Percentiles rank a stretch among this genome's conserved stretches.
Conservation (phyloP, 2,797 vertebrate genomes). For the Uromys caudimaculatus region DNA sequence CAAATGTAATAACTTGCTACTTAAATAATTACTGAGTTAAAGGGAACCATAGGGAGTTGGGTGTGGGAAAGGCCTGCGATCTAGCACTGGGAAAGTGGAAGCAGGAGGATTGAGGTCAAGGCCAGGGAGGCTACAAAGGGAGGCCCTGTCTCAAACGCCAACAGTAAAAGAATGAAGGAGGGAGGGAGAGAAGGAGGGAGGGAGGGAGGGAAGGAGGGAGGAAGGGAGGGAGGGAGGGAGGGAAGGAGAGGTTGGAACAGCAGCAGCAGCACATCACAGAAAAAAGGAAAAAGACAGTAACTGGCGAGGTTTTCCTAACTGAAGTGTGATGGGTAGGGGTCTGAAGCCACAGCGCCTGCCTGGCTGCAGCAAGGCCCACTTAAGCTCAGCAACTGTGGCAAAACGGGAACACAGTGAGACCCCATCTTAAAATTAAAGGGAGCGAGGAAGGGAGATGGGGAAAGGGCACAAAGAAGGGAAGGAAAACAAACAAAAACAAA, state of each 20-base stretch:
- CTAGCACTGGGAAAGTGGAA: neutral
- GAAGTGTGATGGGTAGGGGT: too few relatives aligned
- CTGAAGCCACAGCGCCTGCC: neutral
- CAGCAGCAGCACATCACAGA: neutral
- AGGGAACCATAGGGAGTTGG: neutral
- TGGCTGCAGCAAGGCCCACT: neutral
- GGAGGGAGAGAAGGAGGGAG: neutral
- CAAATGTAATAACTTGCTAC: neutral
- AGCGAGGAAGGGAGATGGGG: neutral
- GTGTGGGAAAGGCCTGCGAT: neutral
- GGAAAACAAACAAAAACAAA: neutral
- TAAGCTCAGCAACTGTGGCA: neutral
- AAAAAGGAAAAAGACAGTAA: neutral
- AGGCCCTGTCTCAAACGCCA: neutral
- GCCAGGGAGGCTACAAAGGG: neutral
- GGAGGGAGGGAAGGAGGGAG: too few relatives aligned
- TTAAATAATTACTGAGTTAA: slow-evolving; percentile 1
- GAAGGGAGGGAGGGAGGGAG: neutral
- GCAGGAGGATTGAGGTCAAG: neutral
- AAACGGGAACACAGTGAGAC: neutral
- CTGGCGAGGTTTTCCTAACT: neutral
- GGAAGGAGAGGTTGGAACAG: rapidly evolving
- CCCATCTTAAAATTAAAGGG: neutral
- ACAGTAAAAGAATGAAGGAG: neutral
- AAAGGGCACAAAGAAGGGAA: neutral